Conservation (phyloP, 2,888 invertebrate species). For the Conistra vaccinii region DNA sequence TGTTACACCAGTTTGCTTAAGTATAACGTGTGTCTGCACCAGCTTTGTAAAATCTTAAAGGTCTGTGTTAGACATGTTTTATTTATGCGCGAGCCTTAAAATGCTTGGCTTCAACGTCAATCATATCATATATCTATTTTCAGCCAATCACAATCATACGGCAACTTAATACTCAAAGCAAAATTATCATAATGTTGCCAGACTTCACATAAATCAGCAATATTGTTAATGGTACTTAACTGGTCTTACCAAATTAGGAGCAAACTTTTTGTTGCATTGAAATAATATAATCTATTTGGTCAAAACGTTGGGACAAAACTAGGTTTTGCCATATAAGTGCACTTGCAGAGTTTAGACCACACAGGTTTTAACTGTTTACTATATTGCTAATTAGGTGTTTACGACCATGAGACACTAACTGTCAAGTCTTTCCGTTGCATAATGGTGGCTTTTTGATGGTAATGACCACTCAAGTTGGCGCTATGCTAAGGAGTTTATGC, state of each 20-base stretch:
- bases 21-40: neutral
- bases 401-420: conserved; percentile 51
- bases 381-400: conserved; percentile 61
- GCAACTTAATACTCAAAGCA: conserved; percentile 35
- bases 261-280: conserved; percentile 46
- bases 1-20: conserved; percentile 5
- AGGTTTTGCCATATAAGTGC: conserved; percentile 49
- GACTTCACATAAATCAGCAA: conserved; percentile 56
- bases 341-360: conserved; percentile 51
- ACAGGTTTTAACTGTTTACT: conserved; percentile 53
- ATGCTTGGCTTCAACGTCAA: conserved; percentile 35
- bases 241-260: conserved; percentile 51
- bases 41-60: conserved; percentile 19
- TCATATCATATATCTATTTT: conserved; percentile 52
- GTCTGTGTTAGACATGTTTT: conserved; percentile 26
- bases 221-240: conserved; percentile 49
- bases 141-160: conserved; percentile 46
- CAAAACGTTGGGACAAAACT: conserved; percentile 22
- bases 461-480: conserved; percentile 48
- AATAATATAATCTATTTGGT: conserved; percentile 35
- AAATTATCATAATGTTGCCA: conserved; percentile 52
- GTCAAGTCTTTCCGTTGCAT: conserved; percentile 34
- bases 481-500: conserved; percentile 47
- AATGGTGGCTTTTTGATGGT: conserved; percentile 55
- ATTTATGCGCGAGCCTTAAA: conserved; percentile 28